These are phyloP conservation scores for Gallinago undulata DNA, from an alignment of 2,113 vertebrate species.

Conservation along the genomic window DNA sequence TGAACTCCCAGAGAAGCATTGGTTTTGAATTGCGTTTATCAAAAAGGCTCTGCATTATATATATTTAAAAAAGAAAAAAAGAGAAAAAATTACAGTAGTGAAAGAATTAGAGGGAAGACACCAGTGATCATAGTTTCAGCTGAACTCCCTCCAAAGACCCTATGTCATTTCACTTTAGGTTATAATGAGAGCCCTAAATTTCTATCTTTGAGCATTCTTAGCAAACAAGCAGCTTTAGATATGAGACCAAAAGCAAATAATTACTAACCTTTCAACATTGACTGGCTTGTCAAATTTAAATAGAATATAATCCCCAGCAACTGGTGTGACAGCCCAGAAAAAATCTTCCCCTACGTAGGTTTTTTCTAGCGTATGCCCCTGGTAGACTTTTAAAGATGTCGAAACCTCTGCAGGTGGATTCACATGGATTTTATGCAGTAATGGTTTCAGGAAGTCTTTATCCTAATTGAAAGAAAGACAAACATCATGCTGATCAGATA, in stretches of 20 bases:
- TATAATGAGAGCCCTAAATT: neutral
- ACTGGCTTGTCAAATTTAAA: constrained; percentile 97
- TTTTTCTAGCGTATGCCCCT: constrained; percentile 95
- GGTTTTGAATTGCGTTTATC: neutral
- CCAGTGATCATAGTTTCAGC: neutral
- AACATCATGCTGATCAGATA: constrained; percentile 2
- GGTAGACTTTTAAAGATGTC: constrained; percentile 97
- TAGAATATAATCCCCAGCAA: constrained; percentile 90
- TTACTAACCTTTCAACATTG: constrained; percentile 88
- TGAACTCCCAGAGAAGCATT: neutral
- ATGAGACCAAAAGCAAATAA: neutral
- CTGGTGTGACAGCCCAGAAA: constrained; percentile 97
- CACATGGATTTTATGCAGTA: constrained; percentile 96
- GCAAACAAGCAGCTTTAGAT: neutral
- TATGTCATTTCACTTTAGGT: neutral
- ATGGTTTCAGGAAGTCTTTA: constrained; percentile 98
- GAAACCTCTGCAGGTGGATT: constrained; percentile 97
- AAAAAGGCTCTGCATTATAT: neutral
- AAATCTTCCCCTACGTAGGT: constrained; percentile 97
- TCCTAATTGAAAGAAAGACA: constrained; percentile 79
- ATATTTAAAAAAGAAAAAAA: neutral
- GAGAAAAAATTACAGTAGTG: neutral
- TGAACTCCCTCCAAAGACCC: neutral
- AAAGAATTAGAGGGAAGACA: neutral
- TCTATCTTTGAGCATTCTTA: neutral